Evolutionary conservation across 2,113 vertebrate genomes (phyloP).

Genomic region (Daubentonia madagascariensis): DNA sequence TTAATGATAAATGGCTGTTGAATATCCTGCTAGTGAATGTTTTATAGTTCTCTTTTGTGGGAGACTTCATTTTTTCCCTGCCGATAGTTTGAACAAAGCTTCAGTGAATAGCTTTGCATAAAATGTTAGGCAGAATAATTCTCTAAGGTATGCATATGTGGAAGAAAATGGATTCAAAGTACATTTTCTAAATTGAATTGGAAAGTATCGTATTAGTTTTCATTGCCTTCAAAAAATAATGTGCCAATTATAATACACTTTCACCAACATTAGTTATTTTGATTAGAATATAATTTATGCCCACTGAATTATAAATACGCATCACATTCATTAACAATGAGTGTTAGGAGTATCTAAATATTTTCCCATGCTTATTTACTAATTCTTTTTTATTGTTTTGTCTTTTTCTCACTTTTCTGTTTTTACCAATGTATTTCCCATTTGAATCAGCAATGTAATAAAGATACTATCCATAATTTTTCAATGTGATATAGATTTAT

Average conservation of each 20-base stretch:
- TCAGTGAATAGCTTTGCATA: not conserved
- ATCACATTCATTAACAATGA: not conserved
- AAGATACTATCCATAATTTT: slow-evolving; percentile 19
- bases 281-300: not conserved
- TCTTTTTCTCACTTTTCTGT: not conserved
- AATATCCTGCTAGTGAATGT: not conserved
- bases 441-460: slow-evolving; percentile 35
- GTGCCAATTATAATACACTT: not conserved
- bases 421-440: slow-evolving; percentile 21
- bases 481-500: not conserved
- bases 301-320: not conserved
- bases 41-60: not conserved
- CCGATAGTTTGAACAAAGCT: not conserved
- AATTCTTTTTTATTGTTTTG: not conserved
- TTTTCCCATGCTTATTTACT: slow-evolving; percentile 13
- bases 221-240: not conserved
- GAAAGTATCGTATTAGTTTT: not conserved
- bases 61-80: not conserved
- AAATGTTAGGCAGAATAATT: not conserved
- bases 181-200: not conserved
- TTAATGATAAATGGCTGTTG: not conserved
- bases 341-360: not conserved
- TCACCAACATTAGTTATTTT: not conserved
- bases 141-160: not conserved
- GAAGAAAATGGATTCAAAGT: not conserved